phyloP scores from a whole-genome alignment of 2,113 vertebrate species.

The Mus pahari region DNA sequence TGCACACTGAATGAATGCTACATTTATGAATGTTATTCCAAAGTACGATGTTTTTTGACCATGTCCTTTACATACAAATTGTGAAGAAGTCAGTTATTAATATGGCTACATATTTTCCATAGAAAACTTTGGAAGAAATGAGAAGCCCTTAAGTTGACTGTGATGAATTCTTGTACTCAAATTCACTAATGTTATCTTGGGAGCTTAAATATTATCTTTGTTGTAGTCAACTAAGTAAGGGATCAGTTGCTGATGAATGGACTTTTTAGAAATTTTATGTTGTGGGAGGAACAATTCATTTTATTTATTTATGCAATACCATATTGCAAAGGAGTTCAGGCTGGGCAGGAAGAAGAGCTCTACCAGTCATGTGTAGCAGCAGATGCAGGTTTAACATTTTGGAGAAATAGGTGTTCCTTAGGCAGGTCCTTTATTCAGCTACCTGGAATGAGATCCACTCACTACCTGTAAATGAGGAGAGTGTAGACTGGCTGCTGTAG shows the following conservation, averaged over 20 bases:
- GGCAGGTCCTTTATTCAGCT: neutral
- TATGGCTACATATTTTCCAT: too few species aligned
- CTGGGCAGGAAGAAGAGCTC: neutral
- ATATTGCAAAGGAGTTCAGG: neutral
- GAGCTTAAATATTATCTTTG: neutral
- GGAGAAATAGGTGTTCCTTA: neutral
- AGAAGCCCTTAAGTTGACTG: too few species aligned
- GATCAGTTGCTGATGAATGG: too few species aligned
- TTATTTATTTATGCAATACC: too few species aligned
- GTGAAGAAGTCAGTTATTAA: neutral
- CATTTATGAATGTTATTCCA: neutral
- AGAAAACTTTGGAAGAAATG: too few species aligned
- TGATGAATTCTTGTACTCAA: neutral
- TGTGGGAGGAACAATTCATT: too few species aligned
- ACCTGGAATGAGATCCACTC: neutral
- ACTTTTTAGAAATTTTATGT: too few species aligned
- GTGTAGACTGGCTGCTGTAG: neutral
- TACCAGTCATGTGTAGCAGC: neutral
- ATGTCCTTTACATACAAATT: neutral
- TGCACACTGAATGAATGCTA: neutral
- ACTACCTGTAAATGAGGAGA: neutral
- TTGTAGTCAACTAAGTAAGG: neutral
- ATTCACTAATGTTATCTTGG: neutral
- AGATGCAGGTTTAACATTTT: neutral
- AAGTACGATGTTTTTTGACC: neutral